These are phyloP conservation scores for Drosophila nr. medialis DNA, from an alignment of 2,888 invertebrate species.

Conservation along the genomic window DNA sequence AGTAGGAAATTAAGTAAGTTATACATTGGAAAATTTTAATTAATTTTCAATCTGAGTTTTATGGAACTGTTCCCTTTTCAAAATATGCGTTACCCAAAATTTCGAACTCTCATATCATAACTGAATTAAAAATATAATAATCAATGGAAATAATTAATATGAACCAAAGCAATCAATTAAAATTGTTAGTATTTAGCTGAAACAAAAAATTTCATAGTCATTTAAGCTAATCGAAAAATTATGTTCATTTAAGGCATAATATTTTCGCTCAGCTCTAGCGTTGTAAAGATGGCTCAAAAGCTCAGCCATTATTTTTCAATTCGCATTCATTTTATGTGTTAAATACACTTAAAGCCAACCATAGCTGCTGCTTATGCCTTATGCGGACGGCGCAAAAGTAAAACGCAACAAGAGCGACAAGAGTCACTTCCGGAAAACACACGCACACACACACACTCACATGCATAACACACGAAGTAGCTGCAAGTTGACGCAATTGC, in stretches of 20 bases:
- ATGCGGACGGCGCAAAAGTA: slow-evolving; percentile 2
- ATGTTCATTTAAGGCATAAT: background rate
- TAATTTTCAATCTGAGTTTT: too few species aligned
- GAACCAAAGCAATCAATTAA: background rate
- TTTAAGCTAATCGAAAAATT: background rate
- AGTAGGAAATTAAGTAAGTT: background rate
- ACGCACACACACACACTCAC: slow-evolving; percentile 1
- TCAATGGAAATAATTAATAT: background rate
- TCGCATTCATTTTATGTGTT: slow-evolving; percentile 10
- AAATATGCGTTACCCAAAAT: too few species aligned
- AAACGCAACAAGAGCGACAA: too few species aligned
- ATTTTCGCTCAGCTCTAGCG: too few species aligned
- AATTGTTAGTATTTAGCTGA: too few species aligned
- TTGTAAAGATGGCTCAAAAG: background rate
- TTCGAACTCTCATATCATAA: too few species aligned
- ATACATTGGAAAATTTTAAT: too few species aligned
- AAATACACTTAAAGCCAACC: slow-evolving; percentile 43
- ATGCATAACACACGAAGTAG: slow-evolving; percentile 21
- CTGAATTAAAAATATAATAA: background rate
- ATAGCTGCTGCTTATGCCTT: slow-evolving; percentile 9
- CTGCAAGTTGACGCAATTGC: slow-evolving; percentile 12
- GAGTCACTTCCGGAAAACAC: slow-evolving; percentile 47
- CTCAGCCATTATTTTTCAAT: background rate
- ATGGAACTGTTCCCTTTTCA: too few species aligned
- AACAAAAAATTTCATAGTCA: background rate